Percentiles rank a stretch among this genome's conserved stretches.
Conservation (phyloP, 1,140 invertebrate genomes). For the Zaprionus ghesquierei region DNA sequence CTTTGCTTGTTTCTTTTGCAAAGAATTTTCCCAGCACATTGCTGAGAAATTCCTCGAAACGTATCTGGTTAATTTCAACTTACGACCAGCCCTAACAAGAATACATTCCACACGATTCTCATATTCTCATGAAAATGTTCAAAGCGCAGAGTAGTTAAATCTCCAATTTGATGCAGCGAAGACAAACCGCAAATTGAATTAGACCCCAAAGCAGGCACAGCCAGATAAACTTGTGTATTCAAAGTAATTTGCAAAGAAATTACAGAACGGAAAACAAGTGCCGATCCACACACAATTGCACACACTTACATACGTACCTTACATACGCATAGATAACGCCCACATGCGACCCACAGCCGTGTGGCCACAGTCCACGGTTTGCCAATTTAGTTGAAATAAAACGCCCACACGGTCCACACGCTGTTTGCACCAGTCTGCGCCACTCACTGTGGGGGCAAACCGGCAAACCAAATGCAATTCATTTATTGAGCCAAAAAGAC, state of each 20-base stretch:
- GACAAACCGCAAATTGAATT: constrained; percentile 72
- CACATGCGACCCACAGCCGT: constrained; percentile 43
- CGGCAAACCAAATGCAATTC: constrained; percentile 58
- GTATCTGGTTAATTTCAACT: constrained; percentile 51
- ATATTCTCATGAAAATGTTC: constrained; percentile 39
- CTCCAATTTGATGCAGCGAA: constrained; percentile 19
- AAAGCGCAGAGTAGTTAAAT: constrained; percentile 26
- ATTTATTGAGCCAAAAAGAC: constrained; percentile 45
- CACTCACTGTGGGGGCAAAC: constrained; percentile 69
- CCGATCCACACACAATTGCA: constrained; percentile 39
- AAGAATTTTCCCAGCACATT: constrained; percentile 28
- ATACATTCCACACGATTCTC: constrained; percentile 20
- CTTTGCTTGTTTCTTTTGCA: not conserved
- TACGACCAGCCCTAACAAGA: constrained; percentile 27
- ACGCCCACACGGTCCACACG: constrained; percentile 63
- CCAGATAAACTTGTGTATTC: constrained; percentile 41
- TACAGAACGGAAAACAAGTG: constrained; percentile 78
- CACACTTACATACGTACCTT: constrained; percentile 12
- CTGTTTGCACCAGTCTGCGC: constrained; percentile 28
- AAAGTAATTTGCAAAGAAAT: constrained; percentile 76
- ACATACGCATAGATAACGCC: constrained; percentile 47
- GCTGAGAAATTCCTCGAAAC: constrained; percentile 13
- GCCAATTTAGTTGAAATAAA: constrained; percentile 77
- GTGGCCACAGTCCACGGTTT: constrained; percentile 49
- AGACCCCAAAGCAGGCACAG: constrained; percentile 33